Evolutionary conservation across 1,140 invertebrate species (phyloP), one percentile per base, ranked within the genome.

Genomic region (Lepeophtheirus salmonis): DNA sequence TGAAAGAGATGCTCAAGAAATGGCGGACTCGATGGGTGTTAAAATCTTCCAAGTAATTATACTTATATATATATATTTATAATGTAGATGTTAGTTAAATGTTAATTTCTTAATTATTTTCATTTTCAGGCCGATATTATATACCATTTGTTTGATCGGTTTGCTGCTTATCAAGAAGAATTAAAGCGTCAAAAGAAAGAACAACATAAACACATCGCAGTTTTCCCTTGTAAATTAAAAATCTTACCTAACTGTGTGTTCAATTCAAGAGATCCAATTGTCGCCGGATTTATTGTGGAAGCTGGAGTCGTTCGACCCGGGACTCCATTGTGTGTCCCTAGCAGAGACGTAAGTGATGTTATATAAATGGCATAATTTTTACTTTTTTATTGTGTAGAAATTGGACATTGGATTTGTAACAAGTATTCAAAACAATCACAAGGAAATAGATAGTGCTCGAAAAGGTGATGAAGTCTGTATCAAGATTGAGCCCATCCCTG

Each of bases 61-160:
- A 80, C 64, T 80, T 80, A 65, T 79, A 80, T 62, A 80, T 80
- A 67, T 81, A 51, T 77, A 78, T 67, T 52, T 61, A 23, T 25
- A 56, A 24, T 58, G 6, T 30, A 64, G 62, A 63, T 63, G 30
- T 62, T 62, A 4, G 76, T 99, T 49, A 90, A 85, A 73, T 94
- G 98, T 67, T 98, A 98, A 79, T 41, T 41, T 41, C 30, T 41
- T 41, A n/a, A n/a, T 41, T 41, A 10, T n/a, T 41, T n/a, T 41
- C n/a, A n/a, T n/a, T n/a, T 41, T 41, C 85, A 92, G 61, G 96
- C 96, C 1, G 94, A 99, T 72, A 99, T 99, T 70, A 99, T 99
- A 68, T 99, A 99, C 75, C 96, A 99, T 76, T 75, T 99, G 62
- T 97, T 97, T 74, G 95, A 99, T 73, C 86, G 86, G 70, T 99